phyloP scores from a whole-genome alignment of 2,113 vertebrate genomes.

The Apistogramma diplotaenia region DNA sequence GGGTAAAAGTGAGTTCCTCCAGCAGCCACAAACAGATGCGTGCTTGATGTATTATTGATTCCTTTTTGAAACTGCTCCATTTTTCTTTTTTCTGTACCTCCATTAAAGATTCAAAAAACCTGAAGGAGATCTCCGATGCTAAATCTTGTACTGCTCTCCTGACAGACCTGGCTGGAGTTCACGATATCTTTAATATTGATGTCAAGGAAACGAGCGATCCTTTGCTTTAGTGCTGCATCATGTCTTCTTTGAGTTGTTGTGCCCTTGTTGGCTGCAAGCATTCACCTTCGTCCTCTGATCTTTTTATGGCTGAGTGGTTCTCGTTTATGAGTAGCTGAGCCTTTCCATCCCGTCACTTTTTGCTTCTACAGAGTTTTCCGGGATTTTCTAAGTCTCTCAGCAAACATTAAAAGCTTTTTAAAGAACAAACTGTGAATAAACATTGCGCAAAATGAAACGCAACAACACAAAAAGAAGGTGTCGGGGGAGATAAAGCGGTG shows the following conservation, averaged over 20 bases:
- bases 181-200: slow-evolving; percentile 49
- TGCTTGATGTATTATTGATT: slow-evolving; percentile 69
- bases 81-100: slow-evolving; percentile 33
- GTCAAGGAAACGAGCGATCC: background rate
- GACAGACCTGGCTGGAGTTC: background rate
- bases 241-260: background rate
- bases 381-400: background rate
- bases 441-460: background rate
- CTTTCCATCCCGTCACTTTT: background rate
- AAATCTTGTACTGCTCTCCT: slow-evolving; percentile 30
- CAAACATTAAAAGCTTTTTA: background rate
- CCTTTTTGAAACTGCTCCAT: slow-evolving; percentile 20
- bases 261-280: background rate
- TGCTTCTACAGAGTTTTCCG: background rate
- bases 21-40: slow-evolving; percentile 35
- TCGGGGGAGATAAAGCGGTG: background rate
- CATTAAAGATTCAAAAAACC: slow-evolving; percentile 60
- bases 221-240: background rate
- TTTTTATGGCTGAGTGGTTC: background rate
- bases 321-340: background rate
- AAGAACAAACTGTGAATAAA: background rate
- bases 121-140: slow-evolving; percentile 44
- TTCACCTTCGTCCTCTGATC: background rate
- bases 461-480: no score
- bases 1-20: slow-evolving; percentile 29